These are phyloP conservation scores for Piezodorus guildinii DNA, from an alignment of 1,140 invertebrate genomes.

Conservation along the genomic window DNA sequence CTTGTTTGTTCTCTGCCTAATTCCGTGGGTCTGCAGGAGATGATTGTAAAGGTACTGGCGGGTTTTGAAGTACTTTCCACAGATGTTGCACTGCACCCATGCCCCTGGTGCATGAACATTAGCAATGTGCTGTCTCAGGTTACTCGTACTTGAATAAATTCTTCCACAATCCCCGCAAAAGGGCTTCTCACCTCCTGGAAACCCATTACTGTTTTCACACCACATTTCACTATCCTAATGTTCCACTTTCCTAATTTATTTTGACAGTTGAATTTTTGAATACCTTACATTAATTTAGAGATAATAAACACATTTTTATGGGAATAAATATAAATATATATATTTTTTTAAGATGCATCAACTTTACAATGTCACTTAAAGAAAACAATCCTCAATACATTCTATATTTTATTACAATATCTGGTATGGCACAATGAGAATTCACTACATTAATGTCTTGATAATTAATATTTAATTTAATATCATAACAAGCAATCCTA, in stretches of 20 bases:
- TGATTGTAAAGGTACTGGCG: conserved; percentile 59
- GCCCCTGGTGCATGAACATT: conserved; percentile 54
- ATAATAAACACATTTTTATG: too few species aligned
- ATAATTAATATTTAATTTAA: background rate
- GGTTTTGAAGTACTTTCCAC: conserved; percentile 54
- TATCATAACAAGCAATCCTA: background rate
- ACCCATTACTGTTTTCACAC: conserved; percentile 19
- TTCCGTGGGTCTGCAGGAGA: conserved; percentile 52
- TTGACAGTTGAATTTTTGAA: background rate
- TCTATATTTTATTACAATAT: too few species aligned
- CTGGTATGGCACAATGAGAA: background rate
- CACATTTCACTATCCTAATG: conserved; percentile 11
- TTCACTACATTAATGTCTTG: conserved; percentile 1
- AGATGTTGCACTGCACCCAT: conserved; percentile 50
- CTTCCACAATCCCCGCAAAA: conserved; percentile 55
- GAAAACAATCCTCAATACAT: too few species aligned
- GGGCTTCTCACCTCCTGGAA: conserved; percentile 36
- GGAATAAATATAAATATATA: too few species aligned
- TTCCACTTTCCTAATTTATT: conserved; percentile 10
- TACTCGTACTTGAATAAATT: conserved; percentile 50
- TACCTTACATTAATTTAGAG: too few species aligned
- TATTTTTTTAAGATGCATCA: too few species aligned
- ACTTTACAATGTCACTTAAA: too few species aligned
- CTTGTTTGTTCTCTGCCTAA: conserved; percentile 40
- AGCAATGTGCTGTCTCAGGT: conserved; percentile 59